Evolutionary conservation across 2,113 vertebrate species (phyloP), one percentile per base, ranked within the genome.

Genomic region (Poeciliopsis prolifica): DNA sequence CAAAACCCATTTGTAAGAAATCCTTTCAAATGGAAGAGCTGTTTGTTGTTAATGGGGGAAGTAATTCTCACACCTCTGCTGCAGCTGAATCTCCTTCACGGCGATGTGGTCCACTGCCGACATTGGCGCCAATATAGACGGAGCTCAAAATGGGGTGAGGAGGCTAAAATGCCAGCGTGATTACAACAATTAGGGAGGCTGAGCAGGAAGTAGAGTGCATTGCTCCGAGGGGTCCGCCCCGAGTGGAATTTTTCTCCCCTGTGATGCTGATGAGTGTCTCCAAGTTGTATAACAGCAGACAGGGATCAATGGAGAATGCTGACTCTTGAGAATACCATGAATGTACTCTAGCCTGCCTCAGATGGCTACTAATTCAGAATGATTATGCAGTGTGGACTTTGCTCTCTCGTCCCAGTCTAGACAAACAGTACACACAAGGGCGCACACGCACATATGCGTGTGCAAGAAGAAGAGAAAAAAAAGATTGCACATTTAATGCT

Each of bases 271-370:
- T 88, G 82, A 89, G 83, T 83, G 85, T 87, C 78, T 90, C 84
- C n/a, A 69, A 74, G 72, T 78, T 89, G 78, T 81, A 77, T 82
- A 87, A 75, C 83, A 86, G 83, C 86, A 86, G 88, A 88, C 87
- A 73, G 81, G 79, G 87, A 93, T 92, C 88, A 91, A 89, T 90
- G 84, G 79, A 77, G 78, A 88, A 85, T 79, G 91, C 90, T 92
- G 91, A 92, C 88, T 83, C 81, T 68, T 65, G 79, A 84, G 88
- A 83, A 86, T 84, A 87, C 77, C 61, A 78, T 77, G 76, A 78
- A 87, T 79, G 81, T 79, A 78, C 80, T 86, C 65, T 73, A 80
- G 76, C 78, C 79, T 82, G 80, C 75, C 72, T 76, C 85, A 88
- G 85, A 91, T 89, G 85, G 89, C 85, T 86, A 44, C 90, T 90